phyloP scores from a whole-genome alignment of 2,113 vertebrate genomes.

The Synodontis membranacea region DNA sequence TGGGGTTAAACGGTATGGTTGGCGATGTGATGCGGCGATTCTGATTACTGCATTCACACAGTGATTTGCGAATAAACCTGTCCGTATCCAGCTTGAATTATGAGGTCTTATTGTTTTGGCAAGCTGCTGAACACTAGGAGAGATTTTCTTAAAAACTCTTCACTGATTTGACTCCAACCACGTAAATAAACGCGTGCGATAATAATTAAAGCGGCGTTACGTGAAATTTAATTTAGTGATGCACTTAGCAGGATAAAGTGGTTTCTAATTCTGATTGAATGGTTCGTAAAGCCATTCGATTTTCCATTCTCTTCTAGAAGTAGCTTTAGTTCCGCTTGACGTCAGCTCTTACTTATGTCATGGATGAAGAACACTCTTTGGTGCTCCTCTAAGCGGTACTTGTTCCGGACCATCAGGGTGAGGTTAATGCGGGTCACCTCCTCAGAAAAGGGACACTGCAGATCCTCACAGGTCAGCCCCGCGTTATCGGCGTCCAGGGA shows the following conservation, averaged over 20 bases:
- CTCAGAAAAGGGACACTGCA: conserved; percentile 63
- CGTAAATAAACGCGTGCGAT: too few relatives aligned
- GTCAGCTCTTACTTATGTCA: conserved; percentile 68
- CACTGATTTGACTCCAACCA: too few relatives aligned
- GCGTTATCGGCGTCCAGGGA: conserved; percentile 58
- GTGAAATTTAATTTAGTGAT: too few relatives aligned
- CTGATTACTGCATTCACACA: too few relatives aligned
- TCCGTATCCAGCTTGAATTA: background rate
- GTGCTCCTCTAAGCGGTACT: conserved; percentile 66
- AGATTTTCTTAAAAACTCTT: background rate
- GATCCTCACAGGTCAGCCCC: conserved; percentile 58
- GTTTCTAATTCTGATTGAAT: background rate
- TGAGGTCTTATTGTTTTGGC: background rate
- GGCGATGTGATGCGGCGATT: too few relatives aligned
- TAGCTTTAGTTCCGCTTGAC: background rate
- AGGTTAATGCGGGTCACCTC: conserved; percentile 65
- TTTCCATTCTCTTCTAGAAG: background rate
- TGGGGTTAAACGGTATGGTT: too few relatives aligned
- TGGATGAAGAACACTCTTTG: conserved; percentile 64
- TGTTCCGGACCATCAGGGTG: conserved; percentile 60
- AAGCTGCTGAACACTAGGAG: background rate
- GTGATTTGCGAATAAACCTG: background rate
- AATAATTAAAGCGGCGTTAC: too few relatives aligned
- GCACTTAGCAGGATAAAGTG: background rate
- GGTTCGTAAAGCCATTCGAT: background rate